A percentile compares a stretch with the other conserved stretches of the same genome.
Conservation (phyloP, 2,113 vertebrate genomes). For the cattle (Bos taurus) region ARS-UCD2.0 NC_037328.1:137828501-137829000, state of each 20-base stretch:
- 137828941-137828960: background rate
- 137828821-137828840: background rate
- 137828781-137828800: background rate
- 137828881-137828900: background rate
- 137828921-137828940: background rate
- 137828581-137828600: background rate
- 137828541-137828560: background rate
- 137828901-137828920: background rate
- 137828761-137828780: background rate
- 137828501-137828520: background rate
- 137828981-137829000: background rate
- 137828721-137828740: background rate
- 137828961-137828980: background rate
- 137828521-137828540: background rate
- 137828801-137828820: background rate
- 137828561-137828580: background rate
- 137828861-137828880: background rate
- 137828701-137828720: background rate
- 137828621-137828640: background rate
- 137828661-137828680: background rate
- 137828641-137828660: background rate
- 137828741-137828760: background rate
- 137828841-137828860: background rate
- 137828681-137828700: background rate
- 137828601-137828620: background rate